Conservation (phyloP, 2,888 invertebrate species). For the Bursaphelenchus okinawaensis region DNA sequence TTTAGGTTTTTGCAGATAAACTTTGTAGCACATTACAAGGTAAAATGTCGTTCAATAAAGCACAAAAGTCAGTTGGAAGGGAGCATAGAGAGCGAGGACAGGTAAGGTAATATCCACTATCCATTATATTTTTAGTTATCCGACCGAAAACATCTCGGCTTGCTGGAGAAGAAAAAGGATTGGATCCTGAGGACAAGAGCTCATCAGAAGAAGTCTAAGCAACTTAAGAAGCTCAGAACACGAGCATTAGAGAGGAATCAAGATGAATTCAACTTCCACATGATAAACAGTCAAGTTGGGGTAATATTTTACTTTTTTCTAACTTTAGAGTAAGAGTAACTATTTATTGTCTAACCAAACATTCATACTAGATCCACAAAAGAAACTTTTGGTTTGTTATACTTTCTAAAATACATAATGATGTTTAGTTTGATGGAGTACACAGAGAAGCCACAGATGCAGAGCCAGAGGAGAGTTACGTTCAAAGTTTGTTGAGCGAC, state of each 20-base stretch:
- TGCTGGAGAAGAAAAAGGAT: conserved; percentile 57
- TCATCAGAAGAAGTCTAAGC: conserved; percentile 63
- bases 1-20: background rate
- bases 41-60: conserved; percentile 41
- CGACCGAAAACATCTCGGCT: conserved; percentile 38
- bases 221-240: conserved; percentile 74
- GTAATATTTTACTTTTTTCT: conserved; percentile 18
- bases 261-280: conserved; percentile 96
- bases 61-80: conserved; percentile 38
- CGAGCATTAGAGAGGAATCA: conserved; percentile 86
- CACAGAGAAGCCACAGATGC: conserved; percentile 68
- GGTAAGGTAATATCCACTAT: conserved; percentile 12
- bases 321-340: conserved; percentile 2
- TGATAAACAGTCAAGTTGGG: conserved; percentile 78
- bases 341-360: too few relatives aligned
- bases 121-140: conserved; percentile 32
- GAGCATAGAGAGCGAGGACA: conserved; percentile 45
- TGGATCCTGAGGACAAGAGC: conserved; percentile 54
- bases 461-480: conserved; percentile 68
- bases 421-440: conserved; percentile 42
- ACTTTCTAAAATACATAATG: background rate
- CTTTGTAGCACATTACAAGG: too few relatives aligned
- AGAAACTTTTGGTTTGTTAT: too few relatives aligned
- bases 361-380: too few relatives aligned
- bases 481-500: conserved; percentile 77